phyloP scores from a whole-genome alignment of 2,888 invertebrate genomes.

The Cephalotes varians region DNA sequence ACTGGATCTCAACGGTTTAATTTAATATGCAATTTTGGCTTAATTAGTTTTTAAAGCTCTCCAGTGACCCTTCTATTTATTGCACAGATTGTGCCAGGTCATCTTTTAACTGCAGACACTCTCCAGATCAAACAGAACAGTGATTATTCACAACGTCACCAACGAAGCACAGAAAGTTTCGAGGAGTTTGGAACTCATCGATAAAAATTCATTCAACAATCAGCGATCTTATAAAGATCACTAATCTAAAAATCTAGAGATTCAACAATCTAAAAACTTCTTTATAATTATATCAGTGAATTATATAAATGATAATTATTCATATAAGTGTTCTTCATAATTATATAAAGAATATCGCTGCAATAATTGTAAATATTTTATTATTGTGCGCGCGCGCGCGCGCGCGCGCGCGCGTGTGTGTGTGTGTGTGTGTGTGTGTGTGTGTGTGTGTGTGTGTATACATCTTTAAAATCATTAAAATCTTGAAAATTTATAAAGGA shows the following conservation, averaged over 20 bases:
- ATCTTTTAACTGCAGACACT: conserved; percentile 28
- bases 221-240: not conserved
- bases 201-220: conserved; percentile 12
- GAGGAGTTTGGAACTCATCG: not conserved
- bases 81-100: conserved; percentile 20
- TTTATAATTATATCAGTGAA: not conserved
- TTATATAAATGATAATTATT: too few relatives aligned
- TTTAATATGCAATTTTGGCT: conserved; percentile 41
- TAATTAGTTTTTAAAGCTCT: conserved; percentile 28
- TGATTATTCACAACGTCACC: conserved; percentile 28
- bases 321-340: too few relatives aligned
- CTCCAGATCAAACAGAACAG: conserved; percentile 38
- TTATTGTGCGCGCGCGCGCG: too few relatives aligned
- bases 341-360: not conserved
- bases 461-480: not conserved
- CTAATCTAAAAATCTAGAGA: not conserved
- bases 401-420: too few relatives aligned
- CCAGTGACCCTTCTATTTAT: conserved; percentile 38
- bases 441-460: too few relatives aligned
- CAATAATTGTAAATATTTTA: conserved; percentile 1
- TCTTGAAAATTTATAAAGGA: not conserved
- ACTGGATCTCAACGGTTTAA: not conserved
- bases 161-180: conserved; percentile 22
- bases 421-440: too few relatives aligned
- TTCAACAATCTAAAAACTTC: not conserved